phyloP scores from a whole-genome alignment of 2,797 vertebrate genomes.

The Pseudomugil gertrudae region DNA sequence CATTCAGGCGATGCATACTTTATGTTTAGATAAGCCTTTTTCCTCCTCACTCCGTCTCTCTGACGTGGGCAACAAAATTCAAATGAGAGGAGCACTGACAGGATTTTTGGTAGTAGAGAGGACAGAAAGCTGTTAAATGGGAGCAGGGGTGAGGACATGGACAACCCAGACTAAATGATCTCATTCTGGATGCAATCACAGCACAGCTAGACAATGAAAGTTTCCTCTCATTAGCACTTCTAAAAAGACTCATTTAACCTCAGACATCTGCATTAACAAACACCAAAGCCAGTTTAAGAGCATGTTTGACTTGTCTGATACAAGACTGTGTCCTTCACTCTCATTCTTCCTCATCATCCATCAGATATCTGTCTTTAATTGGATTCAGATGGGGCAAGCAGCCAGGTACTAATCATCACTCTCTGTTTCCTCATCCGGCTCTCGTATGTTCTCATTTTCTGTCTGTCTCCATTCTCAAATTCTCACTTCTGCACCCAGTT shows the following conservation, averaged over 20 bases:
- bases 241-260: slow-evolving; percentile 37
- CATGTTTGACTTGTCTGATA: slow-evolving; percentile 28
- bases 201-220: slow-evolving; percentile 25
- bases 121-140: slow-evolving; percentile 8
- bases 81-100: slow-evolving; percentile 6
- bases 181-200: slow-evolving; percentile 43
- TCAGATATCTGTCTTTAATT: slow-evolving; percentile 42
- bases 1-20: slow-evolving; percentile 48
- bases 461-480: slow-evolving; percentile 24
- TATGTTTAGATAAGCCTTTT: slow-evolving; percentile 61
- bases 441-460: too few relatives aligned
- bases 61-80: slow-evolving; percentile 14
- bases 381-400: slow-evolving; percentile 35
- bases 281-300: slow-evolving; percentile 9
- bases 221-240: slow-evolving; percentile 13
- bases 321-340: slow-evolving; percentile 4
- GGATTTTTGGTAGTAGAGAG: slow-evolving; percentile 8
- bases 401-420: too few relatives aligned
- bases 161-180: slow-evolving; percentile 24
- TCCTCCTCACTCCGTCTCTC: slow-evolving; percentile 11
- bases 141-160: slow-evolving; percentile 7
- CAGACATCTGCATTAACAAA: slow-evolving; percentile 19
- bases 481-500: slow-evolving; percentile 4
- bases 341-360: slow-evolving; percentile 5
- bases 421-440: too few relatives aligned